These are phyloP conservation scores for Psammodynastes pulverulentus DNA, from an alignment of 2,113 vertebrate genomes.

Conservation along the genomic window DNA sequence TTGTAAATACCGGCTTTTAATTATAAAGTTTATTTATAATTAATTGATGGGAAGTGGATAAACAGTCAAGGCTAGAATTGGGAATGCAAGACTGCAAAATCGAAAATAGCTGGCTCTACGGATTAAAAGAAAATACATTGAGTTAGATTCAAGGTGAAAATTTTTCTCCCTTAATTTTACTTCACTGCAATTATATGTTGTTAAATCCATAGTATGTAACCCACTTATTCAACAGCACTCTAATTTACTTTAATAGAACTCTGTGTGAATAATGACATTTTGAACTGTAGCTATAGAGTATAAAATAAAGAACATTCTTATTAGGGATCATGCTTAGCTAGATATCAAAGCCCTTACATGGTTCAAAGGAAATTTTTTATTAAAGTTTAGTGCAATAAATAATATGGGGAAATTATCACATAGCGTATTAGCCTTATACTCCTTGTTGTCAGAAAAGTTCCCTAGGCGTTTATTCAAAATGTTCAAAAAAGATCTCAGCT, in stretches of 20 bases:
- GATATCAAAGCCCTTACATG: not conserved
- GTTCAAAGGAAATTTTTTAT: not conserved
- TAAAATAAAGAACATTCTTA: not conserved
- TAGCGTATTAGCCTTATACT: not conserved
- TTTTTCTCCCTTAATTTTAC: conserved; percentile 55
- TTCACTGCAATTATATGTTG: conserved; percentile 39
- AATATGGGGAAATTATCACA: not conserved
- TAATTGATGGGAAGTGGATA: conserved; percentile 38
- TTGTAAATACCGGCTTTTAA: conserved; percentile 46
- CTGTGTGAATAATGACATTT: not conserved
- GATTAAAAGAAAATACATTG: conserved; percentile 14
- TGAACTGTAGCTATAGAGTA: not conserved
- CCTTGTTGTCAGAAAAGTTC: not conserved
- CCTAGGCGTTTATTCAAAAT: not conserved
- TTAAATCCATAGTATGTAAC: conserved; percentile 12
- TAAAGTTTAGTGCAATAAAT: not conserved
- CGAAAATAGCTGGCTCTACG: conserved; percentile 11
- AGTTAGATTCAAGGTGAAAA: not conserved
- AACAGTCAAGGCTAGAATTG: conserved; percentile 20
- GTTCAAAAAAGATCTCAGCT: not conserved
- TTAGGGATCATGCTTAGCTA: not conserved
- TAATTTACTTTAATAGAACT: not conserved
- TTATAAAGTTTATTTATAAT: conserved; percentile 52
- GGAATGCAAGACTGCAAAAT: conserved; percentile 29
- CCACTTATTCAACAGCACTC: not conserved